Conservation (phyloP, 2,888 invertebrate species). For the Oligia strigilis region DNA sequence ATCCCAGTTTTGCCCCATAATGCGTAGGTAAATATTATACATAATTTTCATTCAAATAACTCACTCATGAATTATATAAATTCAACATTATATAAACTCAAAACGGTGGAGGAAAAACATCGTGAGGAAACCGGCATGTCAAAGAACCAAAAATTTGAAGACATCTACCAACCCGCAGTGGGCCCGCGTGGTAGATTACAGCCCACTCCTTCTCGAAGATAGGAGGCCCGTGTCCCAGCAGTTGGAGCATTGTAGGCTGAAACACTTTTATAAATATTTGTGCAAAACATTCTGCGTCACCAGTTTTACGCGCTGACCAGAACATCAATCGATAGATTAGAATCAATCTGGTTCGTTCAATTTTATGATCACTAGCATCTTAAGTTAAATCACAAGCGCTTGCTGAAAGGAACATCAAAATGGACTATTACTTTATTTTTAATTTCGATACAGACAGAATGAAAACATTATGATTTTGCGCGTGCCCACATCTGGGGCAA, state of each 20-base stretch:
- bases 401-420: slow-evolving; percentile 67
- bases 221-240: too few relatives aligned
- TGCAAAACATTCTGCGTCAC: slow-evolving; percentile 54
- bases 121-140: too few relatives aligned
- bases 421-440: slow-evolving; percentile 73
- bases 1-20: slow-evolving; percentile 32
- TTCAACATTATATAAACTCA: background rate
- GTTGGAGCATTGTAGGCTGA: too few relatives aligned
- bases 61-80: slow-evolving; percentile 34
- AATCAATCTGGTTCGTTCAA: slow-evolving; percentile 61
- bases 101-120: background rate
- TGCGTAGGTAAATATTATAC: slow-evolving; percentile 8
- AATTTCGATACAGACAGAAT: slow-evolving; percentile 74
- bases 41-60: slow-evolving; percentile 17
- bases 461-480: slow-evolving; percentile 80
- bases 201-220: too few relatives aligned
- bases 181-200: too few relatives aligned
- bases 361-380: slow-evolving; percentile 67
- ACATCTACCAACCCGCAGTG: too few relatives aligned
- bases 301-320: slow-evolving; percentile 36
- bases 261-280: slow-evolving; percentile 40
- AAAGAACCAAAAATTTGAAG: too few relatives aligned
- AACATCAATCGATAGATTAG: slow-evolving; percentile 56
- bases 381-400: slow-evolving; percentile 64
- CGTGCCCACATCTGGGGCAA: slow-evolving; percentile 84